A percentile compares a stretch with the other conserved stretches of the same genome.
Conservation (phyloP, 2,888 invertebrate species). For the Disparrhopalites patrizii region DNA sequence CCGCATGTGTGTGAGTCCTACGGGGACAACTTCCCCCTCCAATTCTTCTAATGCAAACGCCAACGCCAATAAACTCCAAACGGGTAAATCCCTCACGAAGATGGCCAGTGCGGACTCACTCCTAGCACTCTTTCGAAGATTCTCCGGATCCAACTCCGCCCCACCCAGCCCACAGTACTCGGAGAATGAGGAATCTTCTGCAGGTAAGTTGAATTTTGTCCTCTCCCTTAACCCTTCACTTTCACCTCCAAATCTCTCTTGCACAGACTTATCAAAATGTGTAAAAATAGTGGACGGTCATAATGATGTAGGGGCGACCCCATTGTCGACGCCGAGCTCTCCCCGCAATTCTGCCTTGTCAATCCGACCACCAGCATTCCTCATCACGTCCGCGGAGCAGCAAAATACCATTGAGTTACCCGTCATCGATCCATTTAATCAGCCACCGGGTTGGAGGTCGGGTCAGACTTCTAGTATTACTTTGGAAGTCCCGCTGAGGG, state of each 20-base stretch:
- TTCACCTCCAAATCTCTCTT: too few species aligned
- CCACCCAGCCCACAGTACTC: constrained; percentile 71
- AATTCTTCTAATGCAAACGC: constrained; percentile 41
- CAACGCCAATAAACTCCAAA: constrained; percentile 23
- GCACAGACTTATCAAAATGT: too few species aligned
- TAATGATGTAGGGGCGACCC: constrained; percentile 44
- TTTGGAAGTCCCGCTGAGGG: constrained; percentile 66
- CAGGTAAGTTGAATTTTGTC: constrained; percentile 50
- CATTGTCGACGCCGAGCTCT: constrained; percentile 59
- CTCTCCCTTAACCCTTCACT: too few species aligned
- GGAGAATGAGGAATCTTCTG: constrained; percentile 65
- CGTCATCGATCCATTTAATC: constrained; percentile 46
- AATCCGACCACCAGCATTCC: constrained; percentile 49
- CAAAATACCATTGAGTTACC: constrained; percentile 43
- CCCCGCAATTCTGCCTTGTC: constrained; percentile 59
- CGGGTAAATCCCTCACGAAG: constrained; percentile 57
- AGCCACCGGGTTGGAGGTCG: constrained; percentile 54
- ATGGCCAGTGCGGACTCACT: constrained; percentile 75
- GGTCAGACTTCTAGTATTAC: constrained; percentile 71
- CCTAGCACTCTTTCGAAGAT: constrained; percentile 63
- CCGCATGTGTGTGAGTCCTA: constrained; percentile 52
- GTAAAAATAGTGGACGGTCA: neutral
- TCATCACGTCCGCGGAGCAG: constrained; percentile 39
- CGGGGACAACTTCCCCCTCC: constrained; percentile 35
- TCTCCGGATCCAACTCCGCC: constrained; percentile 60